Percentiles rank a stretch among this genome's conserved stretches.
Conservation (phyloP, 2,888 invertebrate species). For the Fabriciana adippe region DNA sequence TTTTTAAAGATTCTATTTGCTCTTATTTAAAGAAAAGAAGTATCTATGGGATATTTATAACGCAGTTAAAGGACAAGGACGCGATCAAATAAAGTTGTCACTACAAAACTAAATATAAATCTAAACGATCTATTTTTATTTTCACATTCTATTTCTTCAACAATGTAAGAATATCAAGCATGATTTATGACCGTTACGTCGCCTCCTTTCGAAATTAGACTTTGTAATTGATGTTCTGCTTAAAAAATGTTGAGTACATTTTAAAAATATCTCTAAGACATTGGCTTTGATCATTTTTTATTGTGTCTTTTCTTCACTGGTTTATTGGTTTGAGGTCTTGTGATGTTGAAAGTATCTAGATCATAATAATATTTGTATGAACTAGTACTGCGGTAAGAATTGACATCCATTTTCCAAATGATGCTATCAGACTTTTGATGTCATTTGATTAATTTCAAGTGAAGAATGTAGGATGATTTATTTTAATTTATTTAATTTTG, state of each 20-base stretch:
- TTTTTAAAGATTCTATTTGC: too few relatives aligned
- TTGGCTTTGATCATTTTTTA: conserved; percentile 36
- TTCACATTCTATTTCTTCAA: conserved; percentile 16
- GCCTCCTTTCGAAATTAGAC: conserved; percentile 37
- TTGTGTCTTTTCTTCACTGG: conserved; percentile 7
- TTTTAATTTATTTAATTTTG: too few relatives aligned
- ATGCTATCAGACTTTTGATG: too few relatives aligned
- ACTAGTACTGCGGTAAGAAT: too few relatives aligned
- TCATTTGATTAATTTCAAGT: too few relatives aligned
- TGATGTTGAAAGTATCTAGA: conserved; percentile 6
- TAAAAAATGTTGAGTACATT: conserved; percentile 41
- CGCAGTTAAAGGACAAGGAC: conserved; percentile 9
- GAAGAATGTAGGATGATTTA: too few relatives aligned
- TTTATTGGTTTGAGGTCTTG: conserved; percentile 17
- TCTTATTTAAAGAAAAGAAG: background rate
- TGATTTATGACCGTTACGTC: conserved; percentile 43
- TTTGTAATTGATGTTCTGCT: conserved; percentile 42
- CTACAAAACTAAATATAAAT: conserved; percentile 3
- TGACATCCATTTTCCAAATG: too few relatives aligned
- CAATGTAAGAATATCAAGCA: conserved; percentile 40
- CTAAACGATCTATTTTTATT: background rate
- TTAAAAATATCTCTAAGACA: conserved; percentile 39
- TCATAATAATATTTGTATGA: too few relatives aligned
- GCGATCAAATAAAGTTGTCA: background rate
- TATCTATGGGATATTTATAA: background rate